phyloP scores from a whole-genome alignment of 2,797 vertebrate genomes.

The Urophycis tenuis region DNA sequence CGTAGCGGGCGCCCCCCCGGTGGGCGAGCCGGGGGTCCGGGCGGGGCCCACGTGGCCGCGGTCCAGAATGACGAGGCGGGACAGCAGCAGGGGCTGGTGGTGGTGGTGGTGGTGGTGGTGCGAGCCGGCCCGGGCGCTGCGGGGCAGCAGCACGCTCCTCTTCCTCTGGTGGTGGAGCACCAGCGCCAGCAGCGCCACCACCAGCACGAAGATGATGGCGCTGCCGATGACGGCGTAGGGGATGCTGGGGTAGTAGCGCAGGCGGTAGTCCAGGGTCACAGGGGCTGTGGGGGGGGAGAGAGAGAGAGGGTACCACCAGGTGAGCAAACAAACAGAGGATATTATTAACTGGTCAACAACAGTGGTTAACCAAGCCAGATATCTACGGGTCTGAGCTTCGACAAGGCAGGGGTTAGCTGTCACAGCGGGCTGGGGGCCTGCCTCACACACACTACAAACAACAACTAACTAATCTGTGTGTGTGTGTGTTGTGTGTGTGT shows the following conservation, averaged over 20 bases:
- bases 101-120: constrained; percentile 79
- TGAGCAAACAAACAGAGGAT: too few species aligned
- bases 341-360: too few species aligned
- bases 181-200: constrained; percentile 87
- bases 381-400: too few species aligned
- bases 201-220: constrained; percentile 89
- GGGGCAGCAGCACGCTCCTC: constrained; percentile 83
- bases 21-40: constrained; percentile 62
- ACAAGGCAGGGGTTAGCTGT: too few species aligned
- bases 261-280: constrained; percentile 86
- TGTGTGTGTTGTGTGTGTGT: too few species aligned
- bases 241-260: constrained; percentile 93
- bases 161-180: constrained; percentile 95
- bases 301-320: background rate
- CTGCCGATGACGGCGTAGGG: constrained; percentile 95
- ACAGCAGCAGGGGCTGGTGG: constrained; percentile 89
- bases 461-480: too few species aligned
- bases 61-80: constrained; percentile 90
- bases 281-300: background rate
- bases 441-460: too few species aligned
- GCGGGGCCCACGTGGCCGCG: constrained; percentile 78
- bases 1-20: constrained; percentile 58
- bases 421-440: too few species aligned
- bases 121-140: constrained; percentile 66
- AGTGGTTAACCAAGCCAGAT: too few species aligned